Evolutionary conservation across 2,797 vertebrate genomes (phyloP), one percentile per base, ranked within the genome.

Genomic region (Rhabdomys pumilio): DNA sequence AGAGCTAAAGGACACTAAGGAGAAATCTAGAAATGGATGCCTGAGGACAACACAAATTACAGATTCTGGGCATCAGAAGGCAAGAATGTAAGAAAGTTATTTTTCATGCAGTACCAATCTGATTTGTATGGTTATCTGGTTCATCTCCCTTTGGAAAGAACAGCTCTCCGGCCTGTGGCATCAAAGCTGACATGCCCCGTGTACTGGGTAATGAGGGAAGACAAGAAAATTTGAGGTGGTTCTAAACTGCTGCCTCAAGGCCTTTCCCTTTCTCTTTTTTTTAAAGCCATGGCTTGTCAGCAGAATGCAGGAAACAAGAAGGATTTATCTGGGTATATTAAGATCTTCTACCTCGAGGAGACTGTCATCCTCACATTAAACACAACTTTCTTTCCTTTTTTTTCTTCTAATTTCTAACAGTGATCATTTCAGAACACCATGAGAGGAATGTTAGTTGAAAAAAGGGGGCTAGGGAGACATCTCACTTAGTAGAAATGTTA

Each of bases 221-320:
- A 88, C 1, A 11, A 79, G 77, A 63, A 81, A 79, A 75, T 93
- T 86, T 94, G 53, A 29, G 91, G 61, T 65, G 57, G 38, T 19
- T 97, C 80, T n/a, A 81, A 92, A 85, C 29, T 96, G 41, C 12
- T 91, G n/a, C 53, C 73, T 85, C 47, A 85, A 93, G 81, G 41
- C 26, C 50, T 72, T 69, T 95, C 93, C 44, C 31, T 13, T 96
- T 85, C n/a, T 19, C 41, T 87, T 38, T 13, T 38, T 90, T 57
- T 93, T 94, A 90, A 94, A 94, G 41, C 55, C n/a, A 59, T 26
- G 65, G 53, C 13, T 44, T 53, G 34, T 90, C 61, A 11, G 38
- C 69, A 53, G 11, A n/a, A 93, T 5, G 38, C n/a, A 85, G 44
- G 20, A 95, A 93, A 76, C 77, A 53, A 20, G 15, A 95, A 0